Base-by-base conservation (phyloP, 2,888 invertebrate genomes). In the Euplagia quadripunctaria region DNA sequence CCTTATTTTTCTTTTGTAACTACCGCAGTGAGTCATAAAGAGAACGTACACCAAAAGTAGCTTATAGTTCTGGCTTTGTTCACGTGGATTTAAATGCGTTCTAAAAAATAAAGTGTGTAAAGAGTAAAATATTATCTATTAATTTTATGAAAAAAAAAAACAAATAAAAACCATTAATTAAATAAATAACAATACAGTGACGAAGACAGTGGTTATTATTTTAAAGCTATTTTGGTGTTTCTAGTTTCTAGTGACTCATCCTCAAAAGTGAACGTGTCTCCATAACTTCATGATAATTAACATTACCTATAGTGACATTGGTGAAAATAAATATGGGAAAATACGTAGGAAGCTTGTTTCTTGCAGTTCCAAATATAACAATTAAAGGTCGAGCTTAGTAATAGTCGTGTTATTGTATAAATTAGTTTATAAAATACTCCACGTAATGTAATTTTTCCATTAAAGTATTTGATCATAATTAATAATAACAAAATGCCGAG, bases 21-120 rank as follows among this genome's bases (percentile, higher is more conserved):
- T n/a, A 65, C n/a, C 46, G 64, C 64, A 16, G 17, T 42, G 43
- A 70, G 46, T 70, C 51, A 70, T n/a, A 46, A 52, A 58, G 61
- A 58, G 46, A 69, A 55, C 31, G 69, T 58, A 46, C 8, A 41
- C 63, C 41, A 63, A 49, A 51, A 63, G 8, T 17, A 51, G n/a
- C 61, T 64, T 63, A 20, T 49, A 58, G 4, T 20, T 20, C 58
- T 58, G 20, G 5, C 12, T 20, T 58, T 58, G 4, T 58, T 12
- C 52, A 17, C 17, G 58, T 12, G 58, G 12, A n/a, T 12, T 55
- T 8, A 55, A 55, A 55, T 9, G 9, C 0, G 9, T 9, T 55
- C 9, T 55, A 8, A 55, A 17, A 52, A 5, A 14, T 49, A 11
- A 49, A 4, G 4, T 0, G 14, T 17, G 17, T 17, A 1, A 17